Base-by-base conservation (phyloP, 2,113 vertebrate species). In the Abramis brama region DNA sequence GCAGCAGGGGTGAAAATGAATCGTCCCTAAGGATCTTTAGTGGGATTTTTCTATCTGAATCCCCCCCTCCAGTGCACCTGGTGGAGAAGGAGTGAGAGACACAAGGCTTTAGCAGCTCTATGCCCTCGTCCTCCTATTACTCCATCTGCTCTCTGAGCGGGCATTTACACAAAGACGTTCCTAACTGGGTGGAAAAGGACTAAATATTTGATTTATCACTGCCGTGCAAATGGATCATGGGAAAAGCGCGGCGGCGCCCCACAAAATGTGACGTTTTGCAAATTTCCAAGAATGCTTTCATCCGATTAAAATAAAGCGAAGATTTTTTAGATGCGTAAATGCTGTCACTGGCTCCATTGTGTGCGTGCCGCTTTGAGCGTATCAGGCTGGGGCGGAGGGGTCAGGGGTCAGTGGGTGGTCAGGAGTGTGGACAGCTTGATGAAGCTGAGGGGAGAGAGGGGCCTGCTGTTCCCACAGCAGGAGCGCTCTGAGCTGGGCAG, bases 381-480 rank as follows among this genome's bases (percentile, higher is more conserved):
- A 59, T 83, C 68, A 10, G 60, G 60, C 39, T 45, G 15, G 79
- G 60, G 59, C 59, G 59, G 79, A 64, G 50, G 70, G 88, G 84
- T 84, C 81, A 87, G 33, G 75, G 88, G 86, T 87, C 88, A 84
- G 84, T 76, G 87, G 83, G 86, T 84, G 82, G 82, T 80, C 85
- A 76, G 79, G 62, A 47, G 84, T 81, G 81, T 84, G 77, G 88
- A 87, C 86, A 87, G 86, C 70, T 84, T 87, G 88, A 87, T 84
- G 84, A 59, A 87, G 86, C 52, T 73, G 86, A 86, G 82, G 52
- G 75, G 75, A 79, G 86, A 83, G 82, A 70, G 50, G 75, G 59
- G 79, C 79, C 83, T 82, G 87, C 71, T 33, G 79, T 76, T 68
- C 87, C 79, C 87, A 85, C 87, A 85, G 83, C 87, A 68, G 78